Base-by-base conservation (phyloP, 2,113 vertebrate genomes). In the Zootoca vivipara region DNA sequence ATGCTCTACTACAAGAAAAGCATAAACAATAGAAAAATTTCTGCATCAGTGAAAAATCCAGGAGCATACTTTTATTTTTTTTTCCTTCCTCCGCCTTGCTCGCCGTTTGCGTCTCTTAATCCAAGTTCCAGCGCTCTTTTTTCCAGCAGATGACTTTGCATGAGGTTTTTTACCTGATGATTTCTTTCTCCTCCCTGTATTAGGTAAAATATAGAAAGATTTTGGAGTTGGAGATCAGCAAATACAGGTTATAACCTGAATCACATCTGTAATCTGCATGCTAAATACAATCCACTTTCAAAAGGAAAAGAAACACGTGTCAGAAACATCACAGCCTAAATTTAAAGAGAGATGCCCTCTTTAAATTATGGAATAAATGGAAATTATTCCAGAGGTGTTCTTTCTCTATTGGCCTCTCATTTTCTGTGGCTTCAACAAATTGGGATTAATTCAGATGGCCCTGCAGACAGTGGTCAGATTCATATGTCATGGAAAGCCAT, bases 151-250 rank as follows among this genome's bases (percentile, higher is more conserved):
- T 1, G 94, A 90, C 42, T 93, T 94, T 58, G 94, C 83, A 1
- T 87, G 94, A 0, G 91, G 64, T 90, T 92, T 98, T 79, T 94
- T 97, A 46, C 95, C 93, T 78, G 78, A 78, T 2, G 15, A 93
- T 93, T 94, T 98, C 95, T 94, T 98, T 89, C 96, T 97, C 90
- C 93, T 98, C 38, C 96, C 99, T 99, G 91, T 87, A 90, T 35
- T 92, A 81, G 89, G 24, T 90, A 92, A 91, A 62, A 85, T n/a
- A 89, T 2, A 1, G 58, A 84, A 85, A 78, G 9, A 4, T 78
- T 5, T 22, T 72, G 40, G n/a, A 52, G n/a, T 81, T 78, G 10
- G 13, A 18, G 40, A 83, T 69, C 33, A 58, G 15, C n/a, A 70
- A 24, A n/a, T 16, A 16, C 2, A 38, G 16, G 15, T 33, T 65